Evolutionary conservation across 2,797 vertebrate species (phyloP), one percentile per base, ranked within the genome.

Genomic region (Danio choprae): DNA sequence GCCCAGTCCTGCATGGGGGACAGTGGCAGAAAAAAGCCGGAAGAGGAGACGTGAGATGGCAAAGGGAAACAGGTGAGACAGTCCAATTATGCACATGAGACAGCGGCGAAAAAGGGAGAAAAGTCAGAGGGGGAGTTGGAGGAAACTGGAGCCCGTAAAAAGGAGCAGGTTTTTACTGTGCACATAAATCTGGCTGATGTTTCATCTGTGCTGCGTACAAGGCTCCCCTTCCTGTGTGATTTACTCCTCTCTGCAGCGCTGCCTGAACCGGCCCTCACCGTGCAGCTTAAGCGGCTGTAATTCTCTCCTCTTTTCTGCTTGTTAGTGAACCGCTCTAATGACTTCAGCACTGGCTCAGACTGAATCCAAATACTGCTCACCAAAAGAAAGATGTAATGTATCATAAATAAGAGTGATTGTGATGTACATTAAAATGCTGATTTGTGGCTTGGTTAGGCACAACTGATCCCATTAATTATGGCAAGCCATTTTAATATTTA

Each of bases 1-100:
- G 93, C 62, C 98, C 98, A 0, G 98, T 98, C 90, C 98, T 99
- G 90, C 29, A 40, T 20, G 82, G 38, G 15, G 65, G 46, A 60
- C 9, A 81, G 62, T 55, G 76, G 74, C 59, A 88, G 84, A 88
- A 87, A 91, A 29, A 87, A 88, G 88, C 11, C 75, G 44, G 86
- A 65, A 68, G 53, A 60, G 40, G 36, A 73, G 15, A 62, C 7
- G 9, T 53, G n/a, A 74, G 51, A 81, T 83, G 67, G 65, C 59
- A 65, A 38, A 69, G 71, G 43, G 58, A 82, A 77, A 74, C 63
- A 84, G 62, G 78, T 80, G 59, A 81, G 55, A 74, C 77, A 55
- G 77, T 79, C 40, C 56, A 43, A 64, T 74, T 64, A 68, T 77
- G 59, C 80, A 72, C 73, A 22, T 46, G 55, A 73, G 58, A 80